Conservation (phyloP, 2,797 vertebrate genomes). For the Crax fasciolata region DNA sequence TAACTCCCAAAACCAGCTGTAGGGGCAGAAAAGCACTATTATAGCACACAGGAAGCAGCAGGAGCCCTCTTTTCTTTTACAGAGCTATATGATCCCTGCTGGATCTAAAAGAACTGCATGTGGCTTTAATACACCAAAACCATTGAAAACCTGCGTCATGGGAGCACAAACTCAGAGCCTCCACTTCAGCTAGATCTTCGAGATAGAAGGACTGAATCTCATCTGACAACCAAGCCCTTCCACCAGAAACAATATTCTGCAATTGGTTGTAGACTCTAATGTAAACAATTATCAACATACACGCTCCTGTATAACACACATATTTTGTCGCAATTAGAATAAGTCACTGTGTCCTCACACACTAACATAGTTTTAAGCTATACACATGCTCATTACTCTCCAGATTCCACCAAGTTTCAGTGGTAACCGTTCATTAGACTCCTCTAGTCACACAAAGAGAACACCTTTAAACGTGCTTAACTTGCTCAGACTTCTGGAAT, state of each 20-base stretch:
- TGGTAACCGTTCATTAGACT: neutral
- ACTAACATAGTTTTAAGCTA: neutral
- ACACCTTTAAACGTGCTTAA: neutral
- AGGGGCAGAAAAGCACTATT: neutral
- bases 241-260: neutral
- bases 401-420: neutral
- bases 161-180: neutral
- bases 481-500: neutral
- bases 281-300: neutral
- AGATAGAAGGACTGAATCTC: neutral
- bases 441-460: neutral
- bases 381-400: neutral
- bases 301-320: neutral
- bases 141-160: fast-evolving
- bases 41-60: neutral
- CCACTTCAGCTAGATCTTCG: neutral
- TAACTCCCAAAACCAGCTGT: neutral
- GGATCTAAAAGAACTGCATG: fast-evolving
- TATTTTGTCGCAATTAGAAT: neutral
- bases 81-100: neutral
- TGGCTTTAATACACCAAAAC: neutral
- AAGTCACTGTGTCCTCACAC: neutral
- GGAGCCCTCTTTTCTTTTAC: neutral
- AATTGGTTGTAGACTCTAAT: neutral
- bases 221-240: neutral